Evolutionary conservation across 2,888 invertebrate genomes (phyloP), one percentile per base, ranked within the genome.

Genomic region (Pseudococcus viburni): DNA sequence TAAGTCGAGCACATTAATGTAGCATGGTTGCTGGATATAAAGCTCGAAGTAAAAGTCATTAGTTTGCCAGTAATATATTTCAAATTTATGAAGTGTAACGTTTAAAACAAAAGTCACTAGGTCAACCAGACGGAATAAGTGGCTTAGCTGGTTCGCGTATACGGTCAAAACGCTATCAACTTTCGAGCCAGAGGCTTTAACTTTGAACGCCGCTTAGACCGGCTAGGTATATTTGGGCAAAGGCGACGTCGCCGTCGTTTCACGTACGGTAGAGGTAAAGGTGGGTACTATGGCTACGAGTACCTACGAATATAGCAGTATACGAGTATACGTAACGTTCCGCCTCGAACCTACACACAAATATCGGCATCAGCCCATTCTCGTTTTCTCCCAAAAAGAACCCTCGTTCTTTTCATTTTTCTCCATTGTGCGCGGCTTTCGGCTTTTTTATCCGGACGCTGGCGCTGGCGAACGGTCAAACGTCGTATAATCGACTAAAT

Each of bases 41-140:
- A 80, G 80, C 80, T 80, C 42, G 42, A 80, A 80, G 80, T 80
- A 80, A 80, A 80, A 80, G 80, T 80, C 80, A 80, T 80, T 80
- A 80, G 80, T 80, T 80, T 80, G 80, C 80, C 42, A 80, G 80
- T 46, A 80, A 80, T 80, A 80, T 80, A 80, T 80, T 80, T 80
- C 80, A 42, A 80, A 80, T 80, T 80, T 80, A 80, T 80, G 80
- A 80, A 80, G 80, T 80, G 80, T 80, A 80, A 80, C 80, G 80
- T 80, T 80, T 80, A 80, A 80, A 80, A 80, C 80, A 80, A 80
- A 80, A 80, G 80, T 80, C 80, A 80, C 80, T 80, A 80, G 80
- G 80, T 80, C 80, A 80, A 80, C 80, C 80, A 80, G 42, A 39
- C 80, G 80, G 80, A 80, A 80, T 80, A 80, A 80, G 80, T 80